A percentile compares a stretch with the other conserved stretches of the same genome.
phyloP scores from a whole-genome alignment of 2,888 invertebrate species.

The Octonoba sinensis region DNA sequence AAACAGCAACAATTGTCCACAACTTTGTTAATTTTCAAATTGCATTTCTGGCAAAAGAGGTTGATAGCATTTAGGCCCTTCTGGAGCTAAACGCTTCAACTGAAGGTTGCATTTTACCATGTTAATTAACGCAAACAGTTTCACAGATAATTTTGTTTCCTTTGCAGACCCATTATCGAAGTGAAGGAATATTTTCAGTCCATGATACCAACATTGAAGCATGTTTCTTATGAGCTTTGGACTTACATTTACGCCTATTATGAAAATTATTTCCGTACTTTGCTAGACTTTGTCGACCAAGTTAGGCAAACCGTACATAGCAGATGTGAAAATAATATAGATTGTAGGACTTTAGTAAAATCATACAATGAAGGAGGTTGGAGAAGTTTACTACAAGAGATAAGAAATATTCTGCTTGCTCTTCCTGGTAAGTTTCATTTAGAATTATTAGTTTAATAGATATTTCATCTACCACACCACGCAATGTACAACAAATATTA shows the following conservation, averaged over 20 bases:
- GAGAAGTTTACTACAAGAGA: constrained; percentile 16
- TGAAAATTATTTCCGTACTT: constrained; percentile 16
- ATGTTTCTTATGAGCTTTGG: constrained; percentile 25
- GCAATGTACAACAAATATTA: too few relatives aligned
- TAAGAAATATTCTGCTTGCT: constrained; percentile 9
- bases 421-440: constrained; percentile 33
- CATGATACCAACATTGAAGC: too few relatives aligned
- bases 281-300: constrained; percentile 8
- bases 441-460: too few relatives aligned
- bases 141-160: not conserved
- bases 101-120: too few relatives aligned
- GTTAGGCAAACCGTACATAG: constrained; percentile 14
- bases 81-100: too few relatives aligned
- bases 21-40: too few relatives aligned
- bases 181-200: constrained; percentile 3
- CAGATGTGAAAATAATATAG: constrained; percentile 29
- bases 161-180: constrained; percentile 32
- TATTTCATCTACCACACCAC: too few relatives aligned
- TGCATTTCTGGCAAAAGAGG: too few relatives aligned
- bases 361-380: constrained; percentile 33
- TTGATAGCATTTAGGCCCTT: too few relatives aligned
- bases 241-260: constrained; percentile 34
- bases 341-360: constrained; percentile 35
- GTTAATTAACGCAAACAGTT: too few relatives aligned
- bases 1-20: too few relatives aligned